Evolutionary conservation across 2,888 invertebrate genomes (phyloP).

Genomic region (Lepidonotus clava): DNA sequence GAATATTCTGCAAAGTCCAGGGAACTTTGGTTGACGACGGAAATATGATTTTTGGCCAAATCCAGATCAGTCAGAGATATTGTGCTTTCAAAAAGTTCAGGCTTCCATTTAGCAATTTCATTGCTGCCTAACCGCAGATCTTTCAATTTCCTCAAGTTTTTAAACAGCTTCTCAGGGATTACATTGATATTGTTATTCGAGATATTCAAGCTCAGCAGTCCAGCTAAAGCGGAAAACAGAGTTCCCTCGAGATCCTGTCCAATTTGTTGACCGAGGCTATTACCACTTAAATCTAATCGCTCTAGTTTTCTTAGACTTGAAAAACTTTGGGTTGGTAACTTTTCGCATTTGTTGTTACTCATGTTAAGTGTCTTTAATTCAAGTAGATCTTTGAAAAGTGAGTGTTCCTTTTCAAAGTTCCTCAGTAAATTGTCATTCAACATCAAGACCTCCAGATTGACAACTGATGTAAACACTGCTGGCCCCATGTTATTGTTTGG

Average conservation of each 20-base stretch:
- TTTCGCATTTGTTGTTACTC: background rate
- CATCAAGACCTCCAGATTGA: background rate
- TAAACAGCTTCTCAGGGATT: background rate
- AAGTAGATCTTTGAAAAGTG: background rate
- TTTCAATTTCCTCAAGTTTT: background rate
- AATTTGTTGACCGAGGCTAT: background rate
- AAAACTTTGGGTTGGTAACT: background rate
- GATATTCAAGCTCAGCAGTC: background rate
- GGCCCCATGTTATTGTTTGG: constrained; percentile 1
- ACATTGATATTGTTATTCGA: background rate
- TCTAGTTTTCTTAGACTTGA: background rate
- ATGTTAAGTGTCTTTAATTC: background rate
- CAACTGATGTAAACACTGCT: background rate
- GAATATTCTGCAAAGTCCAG: background rate
- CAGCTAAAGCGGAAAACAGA: background rate
- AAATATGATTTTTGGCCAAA: background rate
- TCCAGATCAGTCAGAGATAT: background rate
- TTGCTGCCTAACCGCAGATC: background rate
- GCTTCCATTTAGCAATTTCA: background rate
- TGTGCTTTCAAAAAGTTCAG: background rate
- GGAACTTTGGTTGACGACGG: background rate
- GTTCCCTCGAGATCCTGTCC: background rate
- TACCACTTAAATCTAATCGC: background rate
- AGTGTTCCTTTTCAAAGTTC: background rate
- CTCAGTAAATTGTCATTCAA: background rate